A percentile compares a stretch with the other conserved stretches of the same genome.
phyloP scores from a whole-genome alignment of 1,140 invertebrate species.

The Trypoxylus dichotomus region DNA sequence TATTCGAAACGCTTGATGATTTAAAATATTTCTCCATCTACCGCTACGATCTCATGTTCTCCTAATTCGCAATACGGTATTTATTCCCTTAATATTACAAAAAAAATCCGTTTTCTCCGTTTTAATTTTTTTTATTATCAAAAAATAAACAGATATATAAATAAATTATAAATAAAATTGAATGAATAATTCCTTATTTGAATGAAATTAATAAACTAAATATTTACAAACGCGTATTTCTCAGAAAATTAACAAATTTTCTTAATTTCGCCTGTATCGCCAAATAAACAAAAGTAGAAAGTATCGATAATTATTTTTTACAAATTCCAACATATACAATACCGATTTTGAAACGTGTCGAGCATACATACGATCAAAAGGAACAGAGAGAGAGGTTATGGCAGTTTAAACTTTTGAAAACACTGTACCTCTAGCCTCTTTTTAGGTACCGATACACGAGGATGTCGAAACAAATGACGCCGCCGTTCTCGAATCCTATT shows the following conservation, averaged over 20 bases:
- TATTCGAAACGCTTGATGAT: neutral
- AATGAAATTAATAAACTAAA: neutral
- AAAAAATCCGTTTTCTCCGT: neutral
- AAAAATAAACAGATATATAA: neutral
- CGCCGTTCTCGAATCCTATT: neutral
- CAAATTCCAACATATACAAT: neutral
- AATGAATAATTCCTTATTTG: neutral
- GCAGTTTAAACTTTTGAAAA: neutral
- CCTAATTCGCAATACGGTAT: neutral
- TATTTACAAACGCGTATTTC: no score
- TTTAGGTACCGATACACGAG: neutral
- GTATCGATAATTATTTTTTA: neutral
- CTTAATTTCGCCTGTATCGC: neutral
- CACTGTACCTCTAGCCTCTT: slow-evolving; percentile 7
- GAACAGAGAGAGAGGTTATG: neutral
- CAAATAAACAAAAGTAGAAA: neutral
- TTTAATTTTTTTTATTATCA: neutral
- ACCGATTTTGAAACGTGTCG: neutral
- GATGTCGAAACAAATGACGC: slow-evolving; percentile 16
- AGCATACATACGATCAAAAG: neutral
- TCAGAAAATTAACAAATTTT: no score
- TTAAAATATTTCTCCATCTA: neutral
- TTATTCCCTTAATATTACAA: slow-evolving; percentile 13
- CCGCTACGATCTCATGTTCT: neutral
- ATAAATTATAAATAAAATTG: neutral